phyloP scores from a whole-genome alignment of 2,113 vertebrate species.

The Mastomys coucha region DNA sequence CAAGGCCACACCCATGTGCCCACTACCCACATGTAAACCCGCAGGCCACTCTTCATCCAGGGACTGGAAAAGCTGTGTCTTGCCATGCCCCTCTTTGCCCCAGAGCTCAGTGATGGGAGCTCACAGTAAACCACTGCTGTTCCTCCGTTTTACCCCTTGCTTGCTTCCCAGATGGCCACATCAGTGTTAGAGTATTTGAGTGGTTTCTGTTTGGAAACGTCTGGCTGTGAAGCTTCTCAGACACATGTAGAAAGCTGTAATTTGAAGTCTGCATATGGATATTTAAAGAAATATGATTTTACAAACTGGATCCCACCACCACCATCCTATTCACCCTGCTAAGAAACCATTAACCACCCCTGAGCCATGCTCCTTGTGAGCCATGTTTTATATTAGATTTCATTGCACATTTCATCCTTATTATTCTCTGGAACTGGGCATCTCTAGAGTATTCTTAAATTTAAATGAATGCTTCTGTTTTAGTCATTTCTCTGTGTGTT shows the following conservation, averaged over 20 bases:
- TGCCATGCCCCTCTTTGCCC: neutral
- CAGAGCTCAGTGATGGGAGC: neutral
- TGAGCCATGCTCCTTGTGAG: neutral
- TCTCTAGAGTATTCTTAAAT: neutral
- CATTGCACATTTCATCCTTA: neutral
- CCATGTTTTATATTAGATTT: neutral
- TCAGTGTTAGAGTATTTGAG: too few species aligned
- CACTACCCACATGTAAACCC: rapidly evolving
- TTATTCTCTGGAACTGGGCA: neutral
- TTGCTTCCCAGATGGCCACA: neutral
- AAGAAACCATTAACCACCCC: neutral
- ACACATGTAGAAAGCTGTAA: neutral
- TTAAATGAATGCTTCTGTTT: neutral
- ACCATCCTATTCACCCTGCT: neutral
- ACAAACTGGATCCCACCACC: neutral
- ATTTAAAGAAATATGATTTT: neutral
- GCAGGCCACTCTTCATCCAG: neutral
- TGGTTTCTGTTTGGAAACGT: neutral
- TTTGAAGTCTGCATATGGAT: too few species aligned
- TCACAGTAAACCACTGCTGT: too few species aligned
- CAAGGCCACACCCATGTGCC: neutral
- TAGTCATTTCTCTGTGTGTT: neutral
- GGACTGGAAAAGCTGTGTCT: neutral
- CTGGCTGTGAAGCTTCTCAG: neutral
- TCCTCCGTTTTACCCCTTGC: too few species aligned